Percentiles rank a stretch among this genome's conserved stretches.
Evolutionary conservation across 2,797 vertebrate genomes (phyloP).

Genomic region (Aulostomus chinensis): DNA sequence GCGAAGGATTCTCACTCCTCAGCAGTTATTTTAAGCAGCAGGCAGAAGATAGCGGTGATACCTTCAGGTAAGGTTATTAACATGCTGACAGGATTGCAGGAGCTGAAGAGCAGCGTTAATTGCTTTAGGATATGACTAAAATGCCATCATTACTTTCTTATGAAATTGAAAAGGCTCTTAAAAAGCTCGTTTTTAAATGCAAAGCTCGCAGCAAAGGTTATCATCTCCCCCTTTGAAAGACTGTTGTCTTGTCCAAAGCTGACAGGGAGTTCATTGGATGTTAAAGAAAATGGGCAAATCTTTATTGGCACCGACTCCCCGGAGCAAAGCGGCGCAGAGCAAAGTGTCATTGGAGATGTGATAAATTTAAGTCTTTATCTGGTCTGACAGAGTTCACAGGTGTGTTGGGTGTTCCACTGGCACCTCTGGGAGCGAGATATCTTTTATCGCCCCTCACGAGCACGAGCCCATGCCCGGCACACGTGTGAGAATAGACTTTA

Average conservation of each 20-base stretch:
- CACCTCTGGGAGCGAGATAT: slow-evolving; percentile 26
- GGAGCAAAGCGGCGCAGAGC: slow-evolving; percentile 38
- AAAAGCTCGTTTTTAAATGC: slow-evolving; percentile 18
- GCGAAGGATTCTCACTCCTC: slow-evolving; percentile 19
- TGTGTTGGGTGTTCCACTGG: slow-evolving; percentile 49
- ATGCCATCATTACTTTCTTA: too few species aligned
- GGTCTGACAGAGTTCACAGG: slow-evolving; percentile 66
- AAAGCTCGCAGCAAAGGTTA: slow-evolving; percentile 32
- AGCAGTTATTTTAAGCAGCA: too few species aligned
- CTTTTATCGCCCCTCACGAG: slow-evolving; percentile 32
- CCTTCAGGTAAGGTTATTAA: slow-evolving; percentile 56
- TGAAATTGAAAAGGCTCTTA: slow-evolving; percentile 31
- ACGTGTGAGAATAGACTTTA: too few species aligned
- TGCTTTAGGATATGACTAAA: slow-evolving; percentile 41
- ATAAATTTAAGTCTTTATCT: slow-evolving; percentile 66
- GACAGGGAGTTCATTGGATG: slow-evolving; percentile 52
- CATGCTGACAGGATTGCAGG: slow-evolving; percentile 42
- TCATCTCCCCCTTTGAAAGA: slow-evolving; percentile 14
- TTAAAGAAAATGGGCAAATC: slow-evolving; percentile 54
- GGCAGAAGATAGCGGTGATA: too few species aligned
- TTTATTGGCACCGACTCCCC: slow-evolving; percentile 61
- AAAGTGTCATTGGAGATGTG: slow-evolving; percentile 61
- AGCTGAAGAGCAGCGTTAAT: slow-evolving; percentile 50
- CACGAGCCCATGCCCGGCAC: background rate
- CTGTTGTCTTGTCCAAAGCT: too few species aligned